Conservation (phyloP, 2,113 vertebrate species). For the Zingel zingel region DNA sequence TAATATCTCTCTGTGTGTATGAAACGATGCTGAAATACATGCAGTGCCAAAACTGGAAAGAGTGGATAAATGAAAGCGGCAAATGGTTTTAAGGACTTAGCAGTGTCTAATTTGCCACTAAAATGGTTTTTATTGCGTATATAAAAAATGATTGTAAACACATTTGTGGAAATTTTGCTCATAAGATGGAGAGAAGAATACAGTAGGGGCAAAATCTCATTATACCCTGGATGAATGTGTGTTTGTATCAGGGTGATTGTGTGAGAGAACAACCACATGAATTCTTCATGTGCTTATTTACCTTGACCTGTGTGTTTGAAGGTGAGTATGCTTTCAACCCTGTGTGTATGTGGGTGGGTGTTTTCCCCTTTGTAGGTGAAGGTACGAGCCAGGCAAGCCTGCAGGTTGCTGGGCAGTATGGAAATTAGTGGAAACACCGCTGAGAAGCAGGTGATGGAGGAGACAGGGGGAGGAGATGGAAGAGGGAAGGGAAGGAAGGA, state of each 20-base stretch:
- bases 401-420: slow-evolving; percentile 63
- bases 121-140: slow-evolving; percentile 57
- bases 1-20: slow-evolving; percentile 48
- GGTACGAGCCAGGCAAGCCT: slow-evolving; percentile 47
- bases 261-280: slow-evolving; percentile 12
- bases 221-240: slow-evolving; percentile 36
- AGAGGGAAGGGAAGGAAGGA: slow-evolving; percentile 7
- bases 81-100: slow-evolving; percentile 71
- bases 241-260: slow-evolving; percentile 24
- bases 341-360: background rate
- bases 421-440: slow-evolving; percentile 79
- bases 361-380: slow-evolving; percentile 17
- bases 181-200: slow-evolving; percentile 43
- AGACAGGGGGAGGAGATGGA: slow-evolving; percentile 40
- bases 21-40: slow-evolving; percentile 39
- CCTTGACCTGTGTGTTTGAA: slow-evolving; percentile 46
- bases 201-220: slow-evolving; percentile 49
- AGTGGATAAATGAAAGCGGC: slow-evolving; percentile 55
- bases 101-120: slow-evolving; percentile 56
- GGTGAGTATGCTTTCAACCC: slow-evolving; percentile 13
- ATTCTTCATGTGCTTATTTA: slow-evolving; percentile 56
- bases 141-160: slow-evolving; percentile 59
- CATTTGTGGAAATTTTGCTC: slow-evolving; percentile 50
- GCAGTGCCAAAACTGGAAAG: slow-evolving; percentile 55
- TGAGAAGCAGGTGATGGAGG: slow-evolving; percentile 77